Base-by-base conservation (phyloP, 53 echinoderm and acorn worm genomes). In the Echinarachnius parma region DNA sequence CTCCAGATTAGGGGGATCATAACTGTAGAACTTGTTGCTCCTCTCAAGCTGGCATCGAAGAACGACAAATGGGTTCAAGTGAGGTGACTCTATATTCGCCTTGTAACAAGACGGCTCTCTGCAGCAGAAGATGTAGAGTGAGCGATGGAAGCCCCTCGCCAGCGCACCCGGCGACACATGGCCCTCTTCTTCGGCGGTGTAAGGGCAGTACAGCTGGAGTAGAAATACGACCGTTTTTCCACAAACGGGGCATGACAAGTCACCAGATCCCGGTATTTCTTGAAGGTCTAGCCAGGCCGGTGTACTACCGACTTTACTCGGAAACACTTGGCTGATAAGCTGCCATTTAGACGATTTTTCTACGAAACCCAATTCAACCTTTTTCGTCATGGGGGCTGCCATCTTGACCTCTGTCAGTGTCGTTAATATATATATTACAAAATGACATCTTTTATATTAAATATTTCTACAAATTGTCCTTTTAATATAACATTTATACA, bases 281-380 rank as follows among this genome's bases (percentile, higher is more conserved):
- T 78, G 63, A 29, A 91, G 23, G 0, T 77, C 60, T 19, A 95
- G 48, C 96, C 96, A 95, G 27, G 96, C 87, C 18, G 96, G 96
- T 32, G 85, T 87, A 11, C 96, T 90, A 59, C 90, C 96, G 14
- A 87, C 84, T 78, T 95, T 95, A 69, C 90, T 90, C 21, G 96
- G 96, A 29, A 90, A 95, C 48, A 71, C 84, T 30, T 79, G 81
- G 23, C 84, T 76, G 62, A 75, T 56, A 5, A 90, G 61, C 28
- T 85, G 75, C 80, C 85, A 85, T 5, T 39, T 82, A 32, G 87
- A 76, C 4, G 57, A 37, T 39, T 90, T 82, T 91, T 95, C 90
- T 9, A 87, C 85, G 72, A 91, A 90, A 28, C 96, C 96, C 39
- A 90, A 57, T 33, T 82, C 87, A 22, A 84, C 76, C 4, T 37